Base-by-base conservation (phyloP, 1,140 invertebrate genomes). In the Reticulitermes speratus region DNA sequence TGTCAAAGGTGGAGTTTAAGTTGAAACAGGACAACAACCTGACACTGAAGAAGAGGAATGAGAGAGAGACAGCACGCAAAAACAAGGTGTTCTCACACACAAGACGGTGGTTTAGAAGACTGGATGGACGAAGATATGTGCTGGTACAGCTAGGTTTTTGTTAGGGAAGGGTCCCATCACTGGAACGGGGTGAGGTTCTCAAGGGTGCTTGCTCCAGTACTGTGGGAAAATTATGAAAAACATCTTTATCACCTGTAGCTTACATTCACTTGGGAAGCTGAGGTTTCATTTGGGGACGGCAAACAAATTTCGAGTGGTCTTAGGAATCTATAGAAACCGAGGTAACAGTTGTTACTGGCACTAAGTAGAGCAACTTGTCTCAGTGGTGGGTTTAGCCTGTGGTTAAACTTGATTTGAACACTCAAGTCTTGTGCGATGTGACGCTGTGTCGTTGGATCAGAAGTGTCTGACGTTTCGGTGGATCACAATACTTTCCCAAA, bases 71-170 rank as follows among this genome's bases (percentile, higher is more conserved):
- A 5, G 65, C 65, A 30, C 25, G 65, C n/a, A 75, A 75, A 75
- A 75, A 75, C 65, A 75, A 75, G 65, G 65, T 75, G n/a, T 75
- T 75, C 25, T 75, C 65, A 75, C 65, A 59, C 55, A 75, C 65
- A 55, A 55, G 52, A 55, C 19, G 52, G 52, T 55, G 52, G 52
- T 21, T 55, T 5, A 55, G 52, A 12, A 55, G 52, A 21, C 52
- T 55, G 52, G 52, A 55, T 75, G 65, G 65, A 75, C 65, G 65
- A 8, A 75, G n/a, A 9, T 25, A n/a, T 5, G 9, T 75, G 65
- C 65, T 65, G n/a, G 65, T 75, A 55, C 14, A 5, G 19, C 52
- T 21, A 75, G 65, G 8, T 75, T 75, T 75, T 75, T 75, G 65
- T 75, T n/a, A 75, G 7, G 6, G 65, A 75, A 75, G 65, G 65